phyloP scores from a whole-genome alignment of 2,797 vertebrate genomes.

The Gadopsis marmoratus region DNA sequence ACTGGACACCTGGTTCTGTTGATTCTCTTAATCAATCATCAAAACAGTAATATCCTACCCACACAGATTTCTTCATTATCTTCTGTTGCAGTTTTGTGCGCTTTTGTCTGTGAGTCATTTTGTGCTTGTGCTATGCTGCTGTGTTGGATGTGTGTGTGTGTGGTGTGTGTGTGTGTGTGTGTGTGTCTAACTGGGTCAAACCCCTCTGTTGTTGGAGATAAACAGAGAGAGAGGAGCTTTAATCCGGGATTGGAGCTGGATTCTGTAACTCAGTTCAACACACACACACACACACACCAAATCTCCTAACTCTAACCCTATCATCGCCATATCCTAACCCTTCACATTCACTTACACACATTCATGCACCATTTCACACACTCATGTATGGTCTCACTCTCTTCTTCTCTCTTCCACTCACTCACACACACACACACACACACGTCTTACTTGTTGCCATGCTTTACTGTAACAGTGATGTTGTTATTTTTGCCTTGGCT shows the following conservation, averaged over 20 bases:
- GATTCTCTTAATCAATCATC: constrained; percentile 63
- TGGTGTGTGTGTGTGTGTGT: constrained; percentile 25
- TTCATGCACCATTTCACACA: not conserved
- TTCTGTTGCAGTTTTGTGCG: constrained; percentile 10
- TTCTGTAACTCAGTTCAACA: constrained; percentile 79
- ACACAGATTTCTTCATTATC: constrained; percentile 30
- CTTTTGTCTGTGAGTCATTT: constrained; percentile 9
- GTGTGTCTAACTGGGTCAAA: constrained; percentile 72
- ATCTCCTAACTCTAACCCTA: constrained; percentile 11
- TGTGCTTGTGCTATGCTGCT: constrained; percentile 1
- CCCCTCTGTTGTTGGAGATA: constrained; percentile 66
- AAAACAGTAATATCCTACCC: constrained; percentile 15
- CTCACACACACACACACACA: not conserved
- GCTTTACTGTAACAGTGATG: no score
- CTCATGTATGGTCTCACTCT: not conserved
- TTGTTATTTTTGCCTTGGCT: no score
- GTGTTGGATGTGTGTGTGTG: constrained; percentile 18
- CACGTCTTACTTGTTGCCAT: not conserved
- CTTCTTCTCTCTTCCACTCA: not conserved
- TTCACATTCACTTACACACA: constrained; percentile 1
- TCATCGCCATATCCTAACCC: not conserved
- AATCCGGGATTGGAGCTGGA: constrained; percentile 76
- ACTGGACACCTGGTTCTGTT: constrained; percentile 59
- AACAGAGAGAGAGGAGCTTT: constrained; percentile 66
- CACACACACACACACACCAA: constrained; percentile 17